A percentile compares a stretch with the other conserved stretches of the same genome.
Conservation (phyloP, 1,140 invertebrate genomes). For the Anagrus nilaparvatae region DNA sequence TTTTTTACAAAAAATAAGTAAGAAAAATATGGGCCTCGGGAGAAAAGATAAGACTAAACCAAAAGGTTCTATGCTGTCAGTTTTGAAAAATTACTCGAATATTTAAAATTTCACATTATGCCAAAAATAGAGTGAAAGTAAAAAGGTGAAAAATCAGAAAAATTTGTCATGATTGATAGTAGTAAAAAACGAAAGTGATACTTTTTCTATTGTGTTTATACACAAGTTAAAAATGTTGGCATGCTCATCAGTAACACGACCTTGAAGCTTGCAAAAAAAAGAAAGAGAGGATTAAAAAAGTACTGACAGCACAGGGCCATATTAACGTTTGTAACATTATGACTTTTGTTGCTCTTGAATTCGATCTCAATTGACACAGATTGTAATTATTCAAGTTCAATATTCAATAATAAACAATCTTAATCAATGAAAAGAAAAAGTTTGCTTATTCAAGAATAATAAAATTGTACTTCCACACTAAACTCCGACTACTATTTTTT, state of each 20-base stretch:
- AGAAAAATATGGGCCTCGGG: no score
- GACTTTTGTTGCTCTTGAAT: constrained; percentile 10
- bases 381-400: no score
- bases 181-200: not conserved
- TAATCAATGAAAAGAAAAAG: not conserved
- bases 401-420: constrained; percentile 5
- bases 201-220: constrained; percentile 1
- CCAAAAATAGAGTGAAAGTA: no score
- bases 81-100: no score
- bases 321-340: constrained; percentile 10
- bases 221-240: no score
- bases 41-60: no score
- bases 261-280: no score
- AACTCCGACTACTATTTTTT: constrained; percentile 32
- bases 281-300: not conserved
- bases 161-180: not conserved
- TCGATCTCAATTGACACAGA: constrained; percentile 8
- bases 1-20: no score
- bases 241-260: no score
- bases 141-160: no score
- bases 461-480: constrained; percentile 38
- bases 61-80: no score
- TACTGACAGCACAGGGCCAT: constrained; percentile 13
- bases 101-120: no score
- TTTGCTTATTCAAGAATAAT: constrained; percentile 11